phyloP scores from a whole-genome alignment of 2,888 invertebrate genomes.

The Zaprionus bogoriensis region DNA sequence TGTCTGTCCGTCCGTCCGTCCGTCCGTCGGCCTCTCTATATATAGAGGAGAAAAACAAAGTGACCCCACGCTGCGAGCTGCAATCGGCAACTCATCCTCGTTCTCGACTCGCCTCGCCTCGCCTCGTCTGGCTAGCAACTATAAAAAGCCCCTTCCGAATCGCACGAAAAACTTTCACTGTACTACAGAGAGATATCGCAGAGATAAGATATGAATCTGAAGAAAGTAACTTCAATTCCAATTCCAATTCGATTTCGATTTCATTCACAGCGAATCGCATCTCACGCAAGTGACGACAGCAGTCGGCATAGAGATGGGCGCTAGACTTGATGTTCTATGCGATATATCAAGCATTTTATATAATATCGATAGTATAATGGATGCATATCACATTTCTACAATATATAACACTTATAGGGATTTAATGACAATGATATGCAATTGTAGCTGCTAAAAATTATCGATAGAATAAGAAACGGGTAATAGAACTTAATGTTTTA shows the following conservation, averaged over 20 bases:
- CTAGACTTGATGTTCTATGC: no score
- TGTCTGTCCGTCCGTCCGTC: neutral
- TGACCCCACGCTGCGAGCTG: slow-evolving; percentile 6
- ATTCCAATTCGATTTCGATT: neutral
- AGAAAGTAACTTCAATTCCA: slow-evolving; percentile 9
- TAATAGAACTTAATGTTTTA: no score
- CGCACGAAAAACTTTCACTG: slow-evolving; percentile 38
- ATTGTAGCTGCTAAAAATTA: no score
- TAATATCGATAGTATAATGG: no score
- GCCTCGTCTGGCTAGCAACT: neutral
- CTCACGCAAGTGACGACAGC: no score
- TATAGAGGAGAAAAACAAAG: neutral
- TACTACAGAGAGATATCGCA: slow-evolving; percentile 5
- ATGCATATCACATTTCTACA: no score
- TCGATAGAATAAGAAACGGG: no score
- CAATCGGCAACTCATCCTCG: slow-evolving; percentile 39
- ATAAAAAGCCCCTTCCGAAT: neutral
- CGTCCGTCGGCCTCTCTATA: neutral
- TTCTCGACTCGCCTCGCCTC: slow-evolving; percentile 6
- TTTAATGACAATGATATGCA: no score
- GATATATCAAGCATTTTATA: neutral
- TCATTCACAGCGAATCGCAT: neutral
- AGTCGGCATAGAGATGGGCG: neutral
- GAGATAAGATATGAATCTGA: neutral
- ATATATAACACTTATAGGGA: no score